phyloP scores from a whole-genome alignment of 1,140 invertebrate genomes.

The Drosophila kanapiae region DNA sequence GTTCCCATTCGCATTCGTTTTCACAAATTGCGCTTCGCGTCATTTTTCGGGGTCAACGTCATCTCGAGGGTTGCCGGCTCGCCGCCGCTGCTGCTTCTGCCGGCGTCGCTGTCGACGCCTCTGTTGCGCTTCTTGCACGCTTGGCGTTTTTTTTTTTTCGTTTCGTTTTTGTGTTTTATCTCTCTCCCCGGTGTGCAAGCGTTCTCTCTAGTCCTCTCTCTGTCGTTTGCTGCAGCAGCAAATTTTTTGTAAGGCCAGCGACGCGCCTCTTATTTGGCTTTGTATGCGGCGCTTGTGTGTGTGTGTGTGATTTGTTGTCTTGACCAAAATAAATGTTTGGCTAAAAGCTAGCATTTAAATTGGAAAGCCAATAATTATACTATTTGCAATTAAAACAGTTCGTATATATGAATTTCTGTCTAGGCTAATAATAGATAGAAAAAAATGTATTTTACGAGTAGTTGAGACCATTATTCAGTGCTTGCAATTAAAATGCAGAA shows the following conservation, averaged over 20 bases:
- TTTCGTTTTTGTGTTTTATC: conserved; percentile 54
- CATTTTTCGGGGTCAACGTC: conserved; percentile 83
- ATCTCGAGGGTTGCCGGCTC: conserved; percentile 74
- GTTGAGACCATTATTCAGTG: conserved; percentile 1
- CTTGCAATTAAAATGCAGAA: conserved; percentile 19
- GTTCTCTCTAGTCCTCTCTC: conserved; percentile 6
- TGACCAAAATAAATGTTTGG: conserved; percentile 68
- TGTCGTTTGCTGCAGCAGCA: conserved; percentile 55
- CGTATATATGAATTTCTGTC: neutral
- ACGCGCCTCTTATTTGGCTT: conserved; percentile 40
- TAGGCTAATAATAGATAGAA: neutral
- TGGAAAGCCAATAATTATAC: conserved; percentile 16
- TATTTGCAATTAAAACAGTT: neutral
- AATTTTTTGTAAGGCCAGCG: conserved; percentile 69
- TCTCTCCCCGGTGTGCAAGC: conserved; percentile 16
- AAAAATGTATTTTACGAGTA: neutral
- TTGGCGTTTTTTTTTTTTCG: conserved; percentile 44
- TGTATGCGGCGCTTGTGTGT: conserved; percentile 15
- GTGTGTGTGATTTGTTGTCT: conserved; percentile 63
- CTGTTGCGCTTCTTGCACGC: conserved; percentile 59
- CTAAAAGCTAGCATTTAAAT: conserved; percentile 52
- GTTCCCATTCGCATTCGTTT: conserved; percentile 78
- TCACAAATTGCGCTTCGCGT: conserved; percentile 81
- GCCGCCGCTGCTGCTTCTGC: conserved; percentile 24
- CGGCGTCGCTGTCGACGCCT: conserved; percentile 25